Evolutionary conservation across 2,113 vertebrate genomes (phyloP).

Genomic region (Opisthocomus hoazin): DNA sequence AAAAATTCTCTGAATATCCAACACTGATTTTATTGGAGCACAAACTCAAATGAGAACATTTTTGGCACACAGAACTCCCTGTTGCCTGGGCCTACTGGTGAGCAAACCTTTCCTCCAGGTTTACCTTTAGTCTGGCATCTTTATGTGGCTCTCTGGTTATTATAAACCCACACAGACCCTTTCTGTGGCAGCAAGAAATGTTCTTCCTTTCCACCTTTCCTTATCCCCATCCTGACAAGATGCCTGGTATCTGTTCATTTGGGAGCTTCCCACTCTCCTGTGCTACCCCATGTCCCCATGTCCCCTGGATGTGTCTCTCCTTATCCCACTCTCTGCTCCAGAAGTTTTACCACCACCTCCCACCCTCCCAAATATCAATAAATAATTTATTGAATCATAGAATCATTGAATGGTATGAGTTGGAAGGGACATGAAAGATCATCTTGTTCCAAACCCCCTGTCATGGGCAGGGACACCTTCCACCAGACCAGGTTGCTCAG

Average conservation of each 20-base stretch:
- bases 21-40: not conserved
- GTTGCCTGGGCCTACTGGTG: accelerated
- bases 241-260: not conserved
- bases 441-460: no score
- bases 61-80: not conserved
- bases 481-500: no score
- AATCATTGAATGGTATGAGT: no score
- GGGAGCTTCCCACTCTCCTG: not conserved
- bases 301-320: not conserved
- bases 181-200: not conserved
- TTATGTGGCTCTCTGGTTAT: not conserved
- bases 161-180: not conserved
- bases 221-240: not conserved
- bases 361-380: not conserved
- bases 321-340: not conserved
- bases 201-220: not conserved
- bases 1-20: not conserved
- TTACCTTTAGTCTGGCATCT: not conserved
- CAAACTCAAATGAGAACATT: not conserved
- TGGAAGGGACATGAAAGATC: no score
- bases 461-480: no score
- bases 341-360: not conserved
- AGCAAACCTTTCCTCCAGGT: not conserved
- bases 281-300: not conserved
- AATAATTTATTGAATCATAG: no score